Conservation (phyloP, 2,888 invertebrate genomes). For the Drosophila nr. perissopoda region DNA sequence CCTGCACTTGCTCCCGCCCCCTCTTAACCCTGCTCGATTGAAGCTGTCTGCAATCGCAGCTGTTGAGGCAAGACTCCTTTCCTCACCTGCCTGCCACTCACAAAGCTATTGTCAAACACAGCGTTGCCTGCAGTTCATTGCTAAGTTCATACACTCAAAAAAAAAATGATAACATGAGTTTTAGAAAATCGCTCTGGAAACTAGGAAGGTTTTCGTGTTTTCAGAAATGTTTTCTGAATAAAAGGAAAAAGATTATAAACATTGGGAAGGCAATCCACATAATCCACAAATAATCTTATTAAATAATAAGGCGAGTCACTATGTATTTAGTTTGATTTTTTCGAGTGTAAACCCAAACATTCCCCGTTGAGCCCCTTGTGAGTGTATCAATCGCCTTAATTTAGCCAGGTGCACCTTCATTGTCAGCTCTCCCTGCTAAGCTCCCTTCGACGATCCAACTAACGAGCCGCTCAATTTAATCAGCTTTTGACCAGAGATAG, state of each 20-base stretch:
- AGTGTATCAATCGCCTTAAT: constrained; percentile 23
- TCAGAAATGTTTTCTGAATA: background rate
- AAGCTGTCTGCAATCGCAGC: constrained; percentile 20
- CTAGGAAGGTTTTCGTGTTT: background rate
- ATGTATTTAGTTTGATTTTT: background rate
- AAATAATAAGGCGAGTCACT: background rate
- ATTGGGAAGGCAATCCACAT: background rate
- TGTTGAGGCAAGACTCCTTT: constrained; percentile 4
- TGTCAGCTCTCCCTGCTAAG: constrained; percentile 16
- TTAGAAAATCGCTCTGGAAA: background rate
- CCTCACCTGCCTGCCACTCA: background rate
- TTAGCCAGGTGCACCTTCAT: constrained; percentile 34
- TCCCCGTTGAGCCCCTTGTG: background rate
- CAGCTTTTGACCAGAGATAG: constrained; percentile 33
- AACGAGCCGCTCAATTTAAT: constrained; percentile 56
- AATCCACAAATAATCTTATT: too few species aligned
- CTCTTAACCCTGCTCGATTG: background rate
- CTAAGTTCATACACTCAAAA: background rate
- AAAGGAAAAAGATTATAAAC: background rate
- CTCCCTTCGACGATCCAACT: constrained; percentile 12
- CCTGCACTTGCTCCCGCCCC: background rate
- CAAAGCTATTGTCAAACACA: constrained; percentile 42
- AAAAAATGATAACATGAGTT: background rate
- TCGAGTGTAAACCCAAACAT: background rate
- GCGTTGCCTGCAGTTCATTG: constrained; percentile 17